Evolutionary conservation across 2,113 vertebrate genomes (phyloP), one percentile per base, ranked within the genome.

Genomic region (Scalopus aquaticus): DNA sequence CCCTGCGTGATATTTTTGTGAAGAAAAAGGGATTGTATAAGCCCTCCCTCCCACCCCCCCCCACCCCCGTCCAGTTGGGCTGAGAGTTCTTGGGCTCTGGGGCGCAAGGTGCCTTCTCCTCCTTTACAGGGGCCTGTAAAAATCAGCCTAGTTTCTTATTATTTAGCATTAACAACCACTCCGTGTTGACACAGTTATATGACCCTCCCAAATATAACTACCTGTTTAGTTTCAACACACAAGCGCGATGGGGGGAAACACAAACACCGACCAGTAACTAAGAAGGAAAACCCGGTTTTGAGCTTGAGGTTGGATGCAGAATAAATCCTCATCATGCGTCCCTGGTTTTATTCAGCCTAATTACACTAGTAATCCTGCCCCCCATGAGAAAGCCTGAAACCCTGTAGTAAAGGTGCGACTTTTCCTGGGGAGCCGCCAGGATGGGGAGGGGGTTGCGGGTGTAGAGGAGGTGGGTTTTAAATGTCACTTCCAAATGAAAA

Each of bases 401-500:
- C 65, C 62, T 49, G 69, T 54, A 78, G 82, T 76, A 1, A 62
- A 97, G 94, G 93, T 96, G 94, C 7, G 46, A 95, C 93, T 96
- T 96, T 95, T 94, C 88, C 95, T 91, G 94, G 69, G 86, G 85
- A 96, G 91, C 79, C 96, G 90, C 8, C 20, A 67, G 70, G 82
- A 44, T 96, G 91, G 86, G 77, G 94, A 88, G 82, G 88, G 81
- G n/a, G 65, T 39, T 67, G 80, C 30, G 60, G 22, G 65, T 39
- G 88, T 51, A 88, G 20, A 81, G 56, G 76, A 95, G 90, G 58
- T 95, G 65, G 88, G 30, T 87, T 97, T 97, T 97, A 97, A 98
- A 97, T 98, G 97, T 96, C 96, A 96, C 92, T 98, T 97, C 86
- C 92, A 93, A 93, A 96, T 93, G 92, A 96, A 97, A 98, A 97